These are phyloP conservation scores for Cydia amplana DNA, from an alignment of 1,140 invertebrate species.

Conservation along the genomic window DNA sequence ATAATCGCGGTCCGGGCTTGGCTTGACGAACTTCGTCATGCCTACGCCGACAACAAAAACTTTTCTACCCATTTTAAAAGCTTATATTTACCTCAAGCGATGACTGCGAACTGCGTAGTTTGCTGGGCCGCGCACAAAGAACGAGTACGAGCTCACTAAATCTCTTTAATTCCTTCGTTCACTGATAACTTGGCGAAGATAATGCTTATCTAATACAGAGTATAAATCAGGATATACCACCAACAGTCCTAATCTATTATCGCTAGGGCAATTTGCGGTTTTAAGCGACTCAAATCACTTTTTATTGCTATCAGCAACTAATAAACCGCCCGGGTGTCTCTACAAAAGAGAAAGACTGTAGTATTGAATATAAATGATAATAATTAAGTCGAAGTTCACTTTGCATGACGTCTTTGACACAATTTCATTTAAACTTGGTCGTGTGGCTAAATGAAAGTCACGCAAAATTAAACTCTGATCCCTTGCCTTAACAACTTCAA, in stretches of 20 bases:
- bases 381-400: neutral
- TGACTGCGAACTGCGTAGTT: slow-evolving; percentile 37
- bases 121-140: slow-evolving; percentile 24
- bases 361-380: neutral
- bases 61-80: slow-evolving; percentile 71
- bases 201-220: neutral
- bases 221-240: too few species aligned
- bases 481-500: neutral
- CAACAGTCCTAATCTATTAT: neutral
- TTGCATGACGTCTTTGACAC: slow-evolving; percentile 12
- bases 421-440: neutral
- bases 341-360: neutral
- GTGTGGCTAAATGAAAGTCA: neutral
- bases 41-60: slow-evolving; percentile 98
- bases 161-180: slow-evolving; percentile 23
- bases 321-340: neutral
- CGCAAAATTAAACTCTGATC: neutral
- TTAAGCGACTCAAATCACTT: neutral
- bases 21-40: slow-evolving; percentile 95
- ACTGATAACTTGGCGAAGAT: slow-evolving; percentile 25
- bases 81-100: slow-evolving; percentile 69
- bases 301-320: slow-evolving; percentile 1
- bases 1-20: slow-evolving; percentile 92
- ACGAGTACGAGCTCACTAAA: slow-evolving; percentile 3
- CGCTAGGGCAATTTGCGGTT: slow-evolving; percentile 1